Evolutionary conservation across 30 jellyfish, hydroid and myxozoan genomes (phyloP), one percentile per base, ranked within the genome.

Genomic region (Hydractinia echinata): DNA sequence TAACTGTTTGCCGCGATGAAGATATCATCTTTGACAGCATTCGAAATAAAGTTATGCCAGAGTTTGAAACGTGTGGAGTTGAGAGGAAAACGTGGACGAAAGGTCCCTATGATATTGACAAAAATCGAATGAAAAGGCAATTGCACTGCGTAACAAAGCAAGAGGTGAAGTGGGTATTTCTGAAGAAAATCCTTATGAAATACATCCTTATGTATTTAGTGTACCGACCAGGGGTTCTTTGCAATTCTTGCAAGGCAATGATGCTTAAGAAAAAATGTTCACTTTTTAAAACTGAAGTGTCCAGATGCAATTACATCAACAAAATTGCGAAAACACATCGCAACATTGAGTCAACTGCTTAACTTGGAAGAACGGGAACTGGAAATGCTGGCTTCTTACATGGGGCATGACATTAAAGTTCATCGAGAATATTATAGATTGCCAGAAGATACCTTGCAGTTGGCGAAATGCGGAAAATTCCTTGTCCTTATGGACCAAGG

Each of bases 351-450:
- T 53, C 87, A 84, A 84, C 66, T 84, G 51, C 60, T 76, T 14
- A 84, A 84, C 72, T 70, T 84, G 77, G 60, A 71, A 71, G 81
- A 69, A 39, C 55, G 82, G 15, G 94, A 84, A 66, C 76, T 84
- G 54, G 87, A 76, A 49, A 74, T 84, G 87, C 77, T 84, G 73
- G 94, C 94, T 44, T 66, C 49, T 39, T 84, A 76, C 67, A 64
- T 84, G 87, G 94, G 87, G 80, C 94, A 84, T 70, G 94, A 84
- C 76, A 70, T 84, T 30, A 55, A 76, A 30, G 87, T 76, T 54
- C 94, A 84, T 77, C 39, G 87, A 79, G 87, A 84, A 84, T 84
- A 84, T 67, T 84, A 84, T 55, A 82, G 87, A 16, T 79, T 84
- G 18, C 94, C 76, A 11, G 94, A 84, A 44, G 61, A 79, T 52